Conservation (phyloP, 2,888 invertebrate species). For the Stenoptilia bipunctidactyla region DNA sequence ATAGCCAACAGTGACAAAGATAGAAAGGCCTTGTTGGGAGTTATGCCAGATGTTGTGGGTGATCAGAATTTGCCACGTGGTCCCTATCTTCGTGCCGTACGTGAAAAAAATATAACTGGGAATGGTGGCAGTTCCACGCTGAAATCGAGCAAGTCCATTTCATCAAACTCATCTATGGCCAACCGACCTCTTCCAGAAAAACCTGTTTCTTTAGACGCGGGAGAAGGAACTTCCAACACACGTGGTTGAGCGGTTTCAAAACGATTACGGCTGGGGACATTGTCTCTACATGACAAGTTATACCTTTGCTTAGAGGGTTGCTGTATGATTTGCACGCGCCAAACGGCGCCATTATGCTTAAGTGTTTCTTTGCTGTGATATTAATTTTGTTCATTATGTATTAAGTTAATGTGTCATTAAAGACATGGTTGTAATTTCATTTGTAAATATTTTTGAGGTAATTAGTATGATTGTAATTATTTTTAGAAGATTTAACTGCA, state of each 20-base stretch:
- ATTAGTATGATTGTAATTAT: too few species aligned
- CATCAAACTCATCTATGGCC: slow-evolving; percentile 70
- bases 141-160: slow-evolving; percentile 33
- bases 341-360: slow-evolving; percentile 23
- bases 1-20: slow-evolving; percentile 61
- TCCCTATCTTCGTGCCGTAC: slow-evolving; percentile 73
- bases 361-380: slow-evolving; percentile 61
- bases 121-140: slow-evolving; percentile 29
- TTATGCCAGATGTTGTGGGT: slow-evolving; percentile 55
- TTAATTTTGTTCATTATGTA: slow-evolving; percentile 33
- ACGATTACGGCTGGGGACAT: too few species aligned
- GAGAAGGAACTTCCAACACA: slow-evolving; percentile 50
- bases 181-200: slow-evolving; percentile 79
- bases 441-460: slow-evolving; percentile 35
- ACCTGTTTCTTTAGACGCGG: slow-evolving; percentile 50
- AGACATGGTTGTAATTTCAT: slow-evolving; percentile 33
- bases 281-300: slow-evolving; percentile 3
- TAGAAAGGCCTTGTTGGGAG: slow-evolving; percentile 33
- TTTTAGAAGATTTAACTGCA: too few species aligned
- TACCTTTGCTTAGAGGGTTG: too few species aligned
- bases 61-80: slow-evolving; percentile 60
- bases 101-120: slow-evolving; percentile 59
- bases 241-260: slow-evolving; percentile 25
- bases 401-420: slow-evolving; percentile 26
- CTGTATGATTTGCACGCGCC: neutral